phyloP scores from a whole-genome alignment of 2,888 invertebrate genomes.

The Pollenia angustigena region DNA sequence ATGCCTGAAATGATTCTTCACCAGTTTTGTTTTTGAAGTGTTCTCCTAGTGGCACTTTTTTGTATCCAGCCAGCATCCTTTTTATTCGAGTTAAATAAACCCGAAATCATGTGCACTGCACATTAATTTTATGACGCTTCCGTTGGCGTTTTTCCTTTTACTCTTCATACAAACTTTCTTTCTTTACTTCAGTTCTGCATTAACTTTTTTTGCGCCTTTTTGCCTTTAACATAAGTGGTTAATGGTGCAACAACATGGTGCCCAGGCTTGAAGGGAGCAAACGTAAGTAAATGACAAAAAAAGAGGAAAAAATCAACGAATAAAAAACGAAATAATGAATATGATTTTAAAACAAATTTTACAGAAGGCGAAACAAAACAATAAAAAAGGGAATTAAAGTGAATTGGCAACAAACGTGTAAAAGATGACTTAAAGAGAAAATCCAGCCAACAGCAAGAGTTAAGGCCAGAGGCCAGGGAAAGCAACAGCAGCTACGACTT shows the following conservation, averaged over 20 bases:
- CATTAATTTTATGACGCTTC: slow-evolving; percentile 70
- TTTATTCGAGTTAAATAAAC: slow-evolving; percentile 70
- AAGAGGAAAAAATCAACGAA: neutral
- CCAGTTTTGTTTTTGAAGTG: neutral
- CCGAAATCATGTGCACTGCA: slow-evolving; percentile 70
- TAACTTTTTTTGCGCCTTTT: neutral
- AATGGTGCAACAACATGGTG: slow-evolving; percentile 47
- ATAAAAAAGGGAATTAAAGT: neutral
- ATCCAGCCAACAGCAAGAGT: slow-evolving; percentile 10
- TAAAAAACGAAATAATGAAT: slow-evolving; percentile 19
- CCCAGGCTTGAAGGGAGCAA: slow-evolving; percentile 17
- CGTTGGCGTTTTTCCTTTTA: slow-evolving; percentile 52
- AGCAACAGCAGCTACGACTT: slow-evolving; percentile 11
- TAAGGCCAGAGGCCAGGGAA: slow-evolving; percentile 9
- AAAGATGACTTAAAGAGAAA: slow-evolving; percentile 46
- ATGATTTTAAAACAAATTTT: slow-evolving; percentile 50
- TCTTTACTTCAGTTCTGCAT: neutral
- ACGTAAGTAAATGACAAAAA: slow-evolving; percentile 28
- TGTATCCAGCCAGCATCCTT: slow-evolving; percentile 6
- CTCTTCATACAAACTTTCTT: slow-evolving; percentile 32
- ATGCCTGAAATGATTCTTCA: slow-evolving; percentile 49
- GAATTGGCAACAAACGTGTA: slow-evolving; percentile 38
- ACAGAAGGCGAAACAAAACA: slow-evolving; percentile 9
- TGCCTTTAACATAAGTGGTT: slow-evolving; percentile 60
- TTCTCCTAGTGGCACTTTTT: slow-evolving; percentile 39